phyloP scores from a whole-genome alignment of 2,113 vertebrate genomes.

The Rhinolophus sinicus region DNA sequence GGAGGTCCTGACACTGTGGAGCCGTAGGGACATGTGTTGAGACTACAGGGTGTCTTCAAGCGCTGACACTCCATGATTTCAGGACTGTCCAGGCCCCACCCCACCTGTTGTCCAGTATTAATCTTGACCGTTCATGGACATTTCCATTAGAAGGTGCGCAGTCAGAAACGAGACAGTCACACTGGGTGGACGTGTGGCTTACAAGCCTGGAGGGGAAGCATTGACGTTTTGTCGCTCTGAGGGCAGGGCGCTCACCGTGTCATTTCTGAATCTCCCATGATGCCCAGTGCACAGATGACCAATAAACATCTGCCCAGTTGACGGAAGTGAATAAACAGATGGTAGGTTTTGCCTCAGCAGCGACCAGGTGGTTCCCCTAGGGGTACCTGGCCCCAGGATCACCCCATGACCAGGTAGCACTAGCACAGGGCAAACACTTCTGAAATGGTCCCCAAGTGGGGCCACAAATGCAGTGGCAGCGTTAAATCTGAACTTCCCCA shows the following conservation, averaged over 20 bases:
- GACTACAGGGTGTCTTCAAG: rapidly evolving
- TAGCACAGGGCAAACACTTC: neutral
- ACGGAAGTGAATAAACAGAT: rapidly evolving
- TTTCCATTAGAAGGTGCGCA: neutral
- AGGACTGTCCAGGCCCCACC: neutral
- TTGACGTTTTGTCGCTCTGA: rapidly evolving
- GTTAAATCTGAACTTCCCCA: too few relatives aligned
- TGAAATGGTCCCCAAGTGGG: neutral
- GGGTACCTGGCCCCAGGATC: rapidly evolving
- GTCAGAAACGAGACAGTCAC: neutral
- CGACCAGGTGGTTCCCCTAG: neutral
- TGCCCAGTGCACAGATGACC: neutral
- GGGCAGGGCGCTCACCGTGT: rapidly evolving
- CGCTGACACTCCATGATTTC: neutral
- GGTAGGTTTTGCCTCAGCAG: neutral
- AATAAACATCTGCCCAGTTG: too few relatives aligned
- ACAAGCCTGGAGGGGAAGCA: neutral
- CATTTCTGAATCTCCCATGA: neutral
- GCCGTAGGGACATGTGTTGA: neutral
- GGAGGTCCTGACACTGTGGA: rapidly evolving
- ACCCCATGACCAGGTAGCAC: rapidly evolving
- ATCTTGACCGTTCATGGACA: too few relatives aligned
- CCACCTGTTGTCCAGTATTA: neutral
- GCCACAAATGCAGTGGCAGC: rapidly evolving
- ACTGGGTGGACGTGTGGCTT: rapidly evolving